Evolutionary conservation across 2,888 invertebrate species (phyloP), one percentile per base, ranked within the genome.

Genomic region (Plebejus argus): DNA sequence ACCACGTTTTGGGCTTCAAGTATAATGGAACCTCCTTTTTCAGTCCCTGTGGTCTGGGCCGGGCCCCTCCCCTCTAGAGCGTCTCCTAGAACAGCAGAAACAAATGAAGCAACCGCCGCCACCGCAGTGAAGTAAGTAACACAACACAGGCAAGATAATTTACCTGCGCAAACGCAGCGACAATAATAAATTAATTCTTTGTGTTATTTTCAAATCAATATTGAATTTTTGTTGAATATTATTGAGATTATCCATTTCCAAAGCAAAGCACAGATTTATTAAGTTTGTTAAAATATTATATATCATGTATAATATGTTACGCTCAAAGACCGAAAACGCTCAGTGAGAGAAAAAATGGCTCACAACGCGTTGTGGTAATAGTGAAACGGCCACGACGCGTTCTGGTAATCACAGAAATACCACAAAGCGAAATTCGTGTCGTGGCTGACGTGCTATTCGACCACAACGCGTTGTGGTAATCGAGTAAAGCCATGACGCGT

Each of bases 81-180:
- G 97, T 66, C 95, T 98, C 28, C 89, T 98, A 80, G 97, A 97
- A 87, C 97, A 97, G 84, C 97, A 98, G 90, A 96, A 96, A 85
- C 96, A 96, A 84, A 92, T 95, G 88, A 91, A 91, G 83, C 88
- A 86, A 66, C 89, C 89, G 4, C 86, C 88, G 4, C 80, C 87
- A 76, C 87, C 89, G 76, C 90, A 93, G 79, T 91, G 90, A 91
- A 85, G 56, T 53, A 4, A 61, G 23, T 61, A 0, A 61, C 61
- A 23, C 20, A 23, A 61, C 61, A 61, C 23, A 3, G 12, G 20
- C 23, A 23, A 20, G 6, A 23, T 12, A 61, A 3, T 61, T 20
- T 3, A 61, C 61, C 61, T 61, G 23, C 61, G 12, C 61, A 10
- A 61, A 23, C 61, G 61, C 20, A 61, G 61, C 23, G 61, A 61